Base-by-base conservation (phyloP, 2,113 vertebrate genomes). In the Gambusia affinis region DNA sequence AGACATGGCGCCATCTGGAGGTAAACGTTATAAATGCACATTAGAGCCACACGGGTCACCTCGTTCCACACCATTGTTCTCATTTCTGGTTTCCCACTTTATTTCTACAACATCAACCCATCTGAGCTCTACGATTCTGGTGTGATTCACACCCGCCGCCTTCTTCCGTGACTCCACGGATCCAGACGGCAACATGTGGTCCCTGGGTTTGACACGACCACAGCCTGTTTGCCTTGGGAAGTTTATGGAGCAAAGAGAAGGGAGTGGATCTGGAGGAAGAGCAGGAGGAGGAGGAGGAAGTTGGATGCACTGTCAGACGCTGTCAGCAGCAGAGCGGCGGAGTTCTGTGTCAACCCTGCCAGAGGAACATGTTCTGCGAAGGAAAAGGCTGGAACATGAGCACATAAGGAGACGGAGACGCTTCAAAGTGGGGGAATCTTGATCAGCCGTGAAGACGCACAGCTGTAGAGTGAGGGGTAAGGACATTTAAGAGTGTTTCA, bases 401-500 rank as follows among this genome's bases (percentile, higher is more conserved):
- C 82, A 54, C 84, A 77, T 65, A 78, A 72, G 72, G 86, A 69
- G 69, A 84, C 39, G 0, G 44, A 75, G 66, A 81, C n/a, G 15
- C 72, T 29, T 51, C 57, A 39, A 33, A 39, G 61, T n/a, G 33
- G 67, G 33, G 63, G 10, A 62, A 39, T 10, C 27, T 0, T 69
- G 54, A 82, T 76, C 54, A 67, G 64, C 29, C 69, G 63, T 65
- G 65, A 64, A 69, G 64, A 61, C 70, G 82, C 86, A 85, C 77
- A 35, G 75, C 82, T 87, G 68, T 77, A 74, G 75, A 29, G 47
- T 79, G 63, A 70, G 67, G 79, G 90, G 91, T 91, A 87, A 90
- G 90, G 76, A 69, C 22, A 72, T 10, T 2, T 60, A 27, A 11
- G 5, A n/a, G 24, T 4, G 11, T 8, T 10, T 73, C 37, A 65